Evolutionary conservation across 92 coral and sea anemone species (phyloP).

Genomic region (Phymanthus crucifer): DNA sequence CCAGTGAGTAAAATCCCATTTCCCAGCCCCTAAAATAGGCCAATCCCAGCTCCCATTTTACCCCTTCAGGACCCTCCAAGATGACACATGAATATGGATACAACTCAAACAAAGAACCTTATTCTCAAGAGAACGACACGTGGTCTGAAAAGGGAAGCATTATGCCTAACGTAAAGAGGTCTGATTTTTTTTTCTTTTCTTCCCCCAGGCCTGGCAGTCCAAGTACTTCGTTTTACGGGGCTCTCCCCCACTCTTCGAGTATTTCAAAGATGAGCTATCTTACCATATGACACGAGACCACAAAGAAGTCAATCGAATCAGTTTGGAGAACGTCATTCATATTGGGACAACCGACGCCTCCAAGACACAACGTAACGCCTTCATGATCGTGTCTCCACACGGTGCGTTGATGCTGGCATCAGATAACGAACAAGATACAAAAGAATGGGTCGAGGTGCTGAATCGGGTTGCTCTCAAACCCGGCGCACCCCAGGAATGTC

Average conservation of each 20-base stretch:
- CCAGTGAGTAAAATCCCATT: too few relatives aligned
- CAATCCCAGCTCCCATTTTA: too few relatives aligned
- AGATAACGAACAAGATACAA: constrained; percentile 41
- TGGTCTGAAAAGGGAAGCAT: too few relatives aligned
- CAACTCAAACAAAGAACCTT: too few relatives aligned
- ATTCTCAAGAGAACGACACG: too few relatives aligned
- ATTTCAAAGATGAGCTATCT: constrained; percentile 62
- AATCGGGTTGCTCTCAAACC: constrained; percentile 40
- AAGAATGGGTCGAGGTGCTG: constrained; percentile 61
- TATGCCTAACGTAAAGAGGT: too few relatives aligned
- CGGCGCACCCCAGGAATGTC: not conserved
- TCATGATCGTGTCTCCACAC: constrained; percentile 58
- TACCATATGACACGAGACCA: constrained; percentile 32
- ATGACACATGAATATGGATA: too few relatives aligned
- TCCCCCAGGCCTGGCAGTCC: constrained; percentile 65
- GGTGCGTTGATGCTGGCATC: constrained; percentile 63
- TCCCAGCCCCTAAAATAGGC: too few relatives aligned
- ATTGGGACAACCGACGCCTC: constrained; percentile 64
- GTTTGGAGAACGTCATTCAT: constrained; percentile 51
- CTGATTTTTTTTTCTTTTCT: not conserved
- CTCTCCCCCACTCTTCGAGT: constrained; percentile 50
- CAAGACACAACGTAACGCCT: constrained; percentile 48
- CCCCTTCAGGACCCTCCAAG: too few relatives aligned
- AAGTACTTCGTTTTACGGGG: constrained; percentile 64
- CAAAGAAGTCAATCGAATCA: constrained; percentile 47